A percentile compares a stretch with the other conserved stretches of the same genome.
Conservation (phyloP, 2,113 vertebrate species). For the Dipodomys ordii region DNA sequence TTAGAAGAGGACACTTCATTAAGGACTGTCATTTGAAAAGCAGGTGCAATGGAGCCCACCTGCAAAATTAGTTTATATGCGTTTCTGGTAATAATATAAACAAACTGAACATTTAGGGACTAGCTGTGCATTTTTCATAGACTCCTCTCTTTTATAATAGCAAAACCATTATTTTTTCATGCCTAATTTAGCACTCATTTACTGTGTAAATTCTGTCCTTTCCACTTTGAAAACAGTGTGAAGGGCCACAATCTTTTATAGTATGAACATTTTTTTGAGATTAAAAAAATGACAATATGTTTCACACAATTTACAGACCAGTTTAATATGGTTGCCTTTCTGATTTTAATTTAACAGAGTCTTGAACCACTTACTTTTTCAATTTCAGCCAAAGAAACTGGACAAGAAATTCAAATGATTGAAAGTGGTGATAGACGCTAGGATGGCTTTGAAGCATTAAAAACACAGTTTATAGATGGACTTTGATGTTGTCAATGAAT, state of each 20-base stretch:
- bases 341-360: conserved; percentile 68
- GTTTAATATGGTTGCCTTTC: conserved; percentile 36
- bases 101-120: conserved; percentile 55
- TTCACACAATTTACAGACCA: conserved; percentile 54
- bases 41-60: conserved; percentile 66
- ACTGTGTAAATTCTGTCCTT: background rate
- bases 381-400: conserved; percentile 55
- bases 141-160: conserved; percentile 6
- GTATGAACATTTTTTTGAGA: conserved; percentile 27
- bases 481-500: conserved; percentile 39
- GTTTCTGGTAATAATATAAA: conserved; percentile 66
- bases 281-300: conserved; percentile 47
- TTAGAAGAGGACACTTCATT: conserved; percentile 65
- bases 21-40: conserved; percentile 61
- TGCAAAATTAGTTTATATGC: conserved; percentile 70
- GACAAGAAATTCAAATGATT: conserved; percentile 52
- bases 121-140: conserved; percentile 35
- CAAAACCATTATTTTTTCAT: background rate
- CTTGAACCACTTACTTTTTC: conserved; percentile 48
- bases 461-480: conserved; percentile 32
- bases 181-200: conserved; percentile 62
- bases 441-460: conserved; percentile 22
- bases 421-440: conserved; percentile 23
- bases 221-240: conserved; percentile 20
- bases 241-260: conserved; percentile 38